phyloP scores from a whole-genome alignment of 2,113 vertebrate species.

The mouse (Mus musculus) region GRCm39 chr9:44763501-44764000 shows the following conservation, averaged over 20 bases:
- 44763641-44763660: slow-evolving; percentile 35
- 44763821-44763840: slow-evolving; percentile 37
- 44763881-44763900: slow-evolving; percentile 48
- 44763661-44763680: background rate
- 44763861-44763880: slow-evolving; percentile 32
- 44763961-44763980: background rate
- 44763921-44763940: background rate
- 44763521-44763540: slow-evolving; percentile 37
- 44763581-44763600: background rate
- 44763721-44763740: background rate
- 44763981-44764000: slow-evolving; percentile 10
- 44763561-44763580: slow-evolving; percentile 1
- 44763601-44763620: background rate
- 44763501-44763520: background rate
- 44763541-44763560: slow-evolving; percentile 34
- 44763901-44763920: slow-evolving; percentile 53
- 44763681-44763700: background rate
- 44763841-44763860: background rate
- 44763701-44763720: slow-evolving; percentile 11
- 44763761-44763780: slow-evolving; percentile 50
- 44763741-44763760: slow-evolving; percentile 37
- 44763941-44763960: background rate
- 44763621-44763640: background rate
- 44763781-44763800: slow-evolving; percentile 42
- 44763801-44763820: slow-evolving; percentile 63